Evolutionary conservation across 1,140 invertebrate species (phyloP).

Genomic region (Centruroides sculpturatus): DNA sequence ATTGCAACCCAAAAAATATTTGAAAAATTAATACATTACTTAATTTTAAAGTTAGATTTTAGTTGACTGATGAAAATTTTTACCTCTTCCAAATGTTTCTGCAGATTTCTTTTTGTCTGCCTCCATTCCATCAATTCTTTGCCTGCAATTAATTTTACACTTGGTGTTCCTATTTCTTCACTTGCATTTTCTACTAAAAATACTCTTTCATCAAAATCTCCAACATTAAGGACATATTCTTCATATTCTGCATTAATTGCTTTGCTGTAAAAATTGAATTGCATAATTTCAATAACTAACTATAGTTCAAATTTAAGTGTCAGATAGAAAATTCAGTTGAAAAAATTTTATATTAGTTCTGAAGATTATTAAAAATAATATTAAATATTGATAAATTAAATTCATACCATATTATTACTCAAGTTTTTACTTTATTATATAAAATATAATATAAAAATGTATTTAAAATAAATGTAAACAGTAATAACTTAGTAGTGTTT

Average conservation of each 20-base stretch:
- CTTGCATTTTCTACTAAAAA: slow-evolving; percentile 54
- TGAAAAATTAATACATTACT: too few relatives aligned
- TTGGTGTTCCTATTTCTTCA: slow-evolving; percentile 52
- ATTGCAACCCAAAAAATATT: too few relatives aligned
- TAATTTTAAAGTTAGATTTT: not conserved
- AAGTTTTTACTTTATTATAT: too few relatives aligned
- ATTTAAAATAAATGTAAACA: too few relatives aligned
- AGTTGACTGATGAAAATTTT: not conserved
- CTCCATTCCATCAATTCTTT: slow-evolving; percentile 13
- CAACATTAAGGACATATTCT: slow-evolving; percentile 72
- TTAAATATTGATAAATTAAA: too few relatives aligned
- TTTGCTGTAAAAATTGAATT: slow-evolving; percentile 42
- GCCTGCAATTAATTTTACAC: slow-evolving; percentile 32
- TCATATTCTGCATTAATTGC: slow-evolving; percentile 77
- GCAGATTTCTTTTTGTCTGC: slow-evolving; percentile 19
- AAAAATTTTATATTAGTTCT: slow-evolving; percentile 7
- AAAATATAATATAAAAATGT: too few relatives aligned
- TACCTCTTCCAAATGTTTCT: slow-evolving; percentile 29
- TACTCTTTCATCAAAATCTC: slow-evolving; percentile 93
- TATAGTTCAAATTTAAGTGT: slow-evolving; percentile 51
- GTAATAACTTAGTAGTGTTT: too few relatives aligned
- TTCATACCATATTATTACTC: too few relatives aligned
- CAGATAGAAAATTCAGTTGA: not conserved
- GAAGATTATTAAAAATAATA: not conserved
- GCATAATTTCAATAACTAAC: not conserved